Evolutionary conservation across 1,140 invertebrate species (phyloP), one percentile per base, ranked within the genome.

Genomic region (Zaprionus capensis): DNA sequence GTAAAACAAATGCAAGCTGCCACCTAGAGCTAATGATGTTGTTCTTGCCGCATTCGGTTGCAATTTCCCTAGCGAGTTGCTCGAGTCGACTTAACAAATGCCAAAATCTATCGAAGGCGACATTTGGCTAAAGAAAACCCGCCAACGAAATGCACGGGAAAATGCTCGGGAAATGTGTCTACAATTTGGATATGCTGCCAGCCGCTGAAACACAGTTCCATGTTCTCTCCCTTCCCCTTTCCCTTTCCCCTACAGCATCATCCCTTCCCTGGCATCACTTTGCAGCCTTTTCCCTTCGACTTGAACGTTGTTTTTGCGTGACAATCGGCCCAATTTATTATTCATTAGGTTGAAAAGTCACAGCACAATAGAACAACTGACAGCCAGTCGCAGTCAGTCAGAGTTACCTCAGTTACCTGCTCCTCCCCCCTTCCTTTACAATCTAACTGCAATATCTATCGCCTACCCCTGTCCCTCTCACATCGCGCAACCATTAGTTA

Each of bases 281-380:
- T 38, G 36, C 36, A 38, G 41, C 46, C 22, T 51, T 24, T 51
- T 51, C 12, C 11, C 22, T 51, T 24, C 20, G 46, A 51, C 20
- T 51, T 51, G 20, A 4, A 11, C 20, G 73, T 84, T 88, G 84
- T 90, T 88, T 83, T 88, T 90, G 81, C 81, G 85, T 88, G 85
- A 90, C 85, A 88, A 88, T 88, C 85, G 85, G 78, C 72, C 85
- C 79, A 85, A 88, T 88, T 85, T 88, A 88, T 88, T 81, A 88
- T 88, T 88, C 85, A 88, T 88, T 90, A 88, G 85, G 81, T 90
- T 88, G 85, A 88, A 88, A 88, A 88, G 85, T 88, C 85, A 90
- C 74, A 90, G 79, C 63, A 64, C 71, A 83, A 76, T 71, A 90
- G 46, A 51, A 51, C 72, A 90, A 88, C 85, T 88, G 85, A 88